These are phyloP conservation scores for Lycaon pictus DNA, from an alignment of 2,113 vertebrate genomes.

Conservation along the genomic window DNA sequence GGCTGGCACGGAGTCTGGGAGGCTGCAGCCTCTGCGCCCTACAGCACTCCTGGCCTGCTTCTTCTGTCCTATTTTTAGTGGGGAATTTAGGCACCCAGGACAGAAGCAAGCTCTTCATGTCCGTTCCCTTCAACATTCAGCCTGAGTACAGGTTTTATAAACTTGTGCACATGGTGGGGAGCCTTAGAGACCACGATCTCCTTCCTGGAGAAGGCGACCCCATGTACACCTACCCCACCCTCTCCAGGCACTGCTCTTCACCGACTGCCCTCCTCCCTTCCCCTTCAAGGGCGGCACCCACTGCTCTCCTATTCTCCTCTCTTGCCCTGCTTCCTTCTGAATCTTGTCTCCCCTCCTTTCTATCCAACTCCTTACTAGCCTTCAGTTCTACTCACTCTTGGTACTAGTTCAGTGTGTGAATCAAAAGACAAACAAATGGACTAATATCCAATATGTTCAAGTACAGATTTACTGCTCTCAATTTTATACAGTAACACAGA, in stretches of 20 bases:
- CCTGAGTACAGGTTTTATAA: too few relatives aligned
- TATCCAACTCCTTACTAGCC: not conserved
- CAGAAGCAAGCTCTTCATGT: not conserved
- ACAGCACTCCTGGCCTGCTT: accelerated
- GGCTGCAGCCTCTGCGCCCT: accelerated
- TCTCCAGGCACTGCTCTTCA: accelerated
- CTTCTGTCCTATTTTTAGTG: not conserved
- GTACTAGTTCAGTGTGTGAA: not conserved
- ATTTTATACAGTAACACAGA: not conserved
- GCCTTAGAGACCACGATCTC: not conserved
- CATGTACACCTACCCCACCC: accelerated
- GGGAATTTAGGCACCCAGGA: too few relatives aligned
- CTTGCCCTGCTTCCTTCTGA: not conserved
- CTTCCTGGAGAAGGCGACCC: accelerated
- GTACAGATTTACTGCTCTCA: not conserved
- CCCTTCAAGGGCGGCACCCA: not conserved
- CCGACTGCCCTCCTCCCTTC: accelerated
- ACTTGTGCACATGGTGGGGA: accelerated
- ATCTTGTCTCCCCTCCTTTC: not conserved
- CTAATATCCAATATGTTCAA: not conserved
- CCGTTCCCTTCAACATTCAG: too few relatives aligned
- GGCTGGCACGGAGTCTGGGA: too few relatives aligned
- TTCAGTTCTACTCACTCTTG: not conserved
- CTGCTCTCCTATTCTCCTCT: too few relatives aligned
- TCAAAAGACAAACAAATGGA: not conserved